phyloP scores from a whole-genome alignment of 2,888 invertebrate species.

The Erpobdella octoculata region DNA sequence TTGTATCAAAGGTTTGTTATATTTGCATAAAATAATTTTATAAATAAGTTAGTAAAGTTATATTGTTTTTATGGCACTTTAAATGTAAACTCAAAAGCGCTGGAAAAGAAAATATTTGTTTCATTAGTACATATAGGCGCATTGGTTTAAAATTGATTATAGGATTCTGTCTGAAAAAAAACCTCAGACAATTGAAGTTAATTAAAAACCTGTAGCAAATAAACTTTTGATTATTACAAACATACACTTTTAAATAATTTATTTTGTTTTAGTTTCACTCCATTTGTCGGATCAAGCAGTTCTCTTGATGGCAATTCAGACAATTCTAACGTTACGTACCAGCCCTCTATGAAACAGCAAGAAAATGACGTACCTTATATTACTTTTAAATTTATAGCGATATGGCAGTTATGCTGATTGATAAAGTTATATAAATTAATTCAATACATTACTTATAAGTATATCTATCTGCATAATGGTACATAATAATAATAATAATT shows the following conservation, averaged over 20 bases:
- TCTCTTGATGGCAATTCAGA: neutral
- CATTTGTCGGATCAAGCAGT: neutral
- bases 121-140: no score
- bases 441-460: no score
- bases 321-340: neutral
- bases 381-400: neutral
- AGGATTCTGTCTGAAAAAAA: no score
- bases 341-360: neutral
- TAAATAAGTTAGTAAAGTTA: no score
- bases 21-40: neutral
- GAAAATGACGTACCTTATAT: neutral
- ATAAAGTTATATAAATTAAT: no score
- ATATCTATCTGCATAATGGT: neutral
- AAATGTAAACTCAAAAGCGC: no score
- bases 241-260: neutral
- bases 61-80: no score
- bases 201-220: no score
- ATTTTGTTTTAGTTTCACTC: neutral
- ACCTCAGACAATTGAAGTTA: no score
- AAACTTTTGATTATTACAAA: neutral
- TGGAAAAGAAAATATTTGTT: no score
- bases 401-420: neutral
- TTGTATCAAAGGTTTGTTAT: slow-evolving; percentile 17
- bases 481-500: neutral
- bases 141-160: no score